Percentiles rank a stretch among this genome's conserved stretches.
Conservation (phyloP, 2,888 invertebrate species). For the Calephelis perditalis region DNA sequence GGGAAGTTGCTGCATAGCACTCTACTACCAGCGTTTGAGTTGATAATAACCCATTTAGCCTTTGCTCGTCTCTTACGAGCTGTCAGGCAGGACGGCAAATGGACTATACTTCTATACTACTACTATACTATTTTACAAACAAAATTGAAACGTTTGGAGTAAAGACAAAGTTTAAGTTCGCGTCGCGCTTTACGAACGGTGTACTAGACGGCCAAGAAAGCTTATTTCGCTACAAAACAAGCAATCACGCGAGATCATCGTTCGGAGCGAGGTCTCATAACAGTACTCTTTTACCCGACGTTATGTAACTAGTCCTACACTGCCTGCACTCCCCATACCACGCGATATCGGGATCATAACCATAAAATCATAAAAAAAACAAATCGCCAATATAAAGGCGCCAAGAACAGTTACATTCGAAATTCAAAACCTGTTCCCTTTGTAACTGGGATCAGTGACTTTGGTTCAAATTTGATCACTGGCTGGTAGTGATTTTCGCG, state of each 20-base stretch:
- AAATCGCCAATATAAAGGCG: slow-evolving; percentile 15
- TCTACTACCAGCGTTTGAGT: no score
- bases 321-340: slow-evolving; percentile 52
- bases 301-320: slow-evolving; percentile 71
- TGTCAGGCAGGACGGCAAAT: no score
- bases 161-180: not conserved
- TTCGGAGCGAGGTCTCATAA: slow-evolving; percentile 70
- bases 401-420: slow-evolving; percentile 26
- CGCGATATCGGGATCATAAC: slow-evolving; percentile 35
- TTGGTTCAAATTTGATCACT: slow-evolving; percentile 12
- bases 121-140: no score
- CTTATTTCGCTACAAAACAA: slow-evolving; percentile 71
- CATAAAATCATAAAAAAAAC: slow-evolving; percentile 19
- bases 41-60: no score
- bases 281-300: slow-evolving; percentile 66
- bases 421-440: slow-evolving; percentile 29
- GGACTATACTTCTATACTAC: no score
- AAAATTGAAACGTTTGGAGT: no score
- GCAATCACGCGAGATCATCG: slow-evolving; percentile 72
- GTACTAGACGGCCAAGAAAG: slow-evolving; percentile 55
- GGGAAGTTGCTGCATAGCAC: no score
- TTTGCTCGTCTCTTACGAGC: no score
- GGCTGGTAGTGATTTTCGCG: slow-evolving; percentile 11
- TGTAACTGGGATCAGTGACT: slow-evolving; percentile 19
- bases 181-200: slow-evolving; percentile 35